Conservation (phyloP, 37 sponge, comb jelly and placozoan species). For the Crambe crambe region DNA sequence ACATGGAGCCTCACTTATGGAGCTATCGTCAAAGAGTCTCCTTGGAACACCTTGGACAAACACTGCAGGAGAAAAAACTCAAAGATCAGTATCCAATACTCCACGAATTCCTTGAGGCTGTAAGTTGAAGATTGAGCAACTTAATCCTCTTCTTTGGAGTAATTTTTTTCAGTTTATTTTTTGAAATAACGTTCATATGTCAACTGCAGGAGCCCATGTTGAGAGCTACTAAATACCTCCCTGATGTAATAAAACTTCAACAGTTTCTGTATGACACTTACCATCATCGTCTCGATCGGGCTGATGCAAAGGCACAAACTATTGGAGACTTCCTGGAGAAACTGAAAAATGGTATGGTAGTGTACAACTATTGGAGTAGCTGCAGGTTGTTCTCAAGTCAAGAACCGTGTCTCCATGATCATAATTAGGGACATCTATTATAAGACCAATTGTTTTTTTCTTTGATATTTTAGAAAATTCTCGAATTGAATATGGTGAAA, state of each 20-base stretch:
- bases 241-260: slow-evolving; percentile 68
- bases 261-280: slow-evolving; percentile 33
- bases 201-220: slow-evolving; percentile 61
- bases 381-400: too few relatives aligned
- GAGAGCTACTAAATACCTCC: slow-evolving; percentile 72
- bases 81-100: slow-evolving; percentile 45
- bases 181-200: too few relatives aligned
- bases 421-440: too few relatives aligned
- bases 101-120: slow-evolving; percentile 54
- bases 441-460: too few relatives aligned
- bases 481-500: slow-evolving; percentile 8
- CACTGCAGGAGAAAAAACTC: slow-evolving; percentile 18
- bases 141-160: not conserved
- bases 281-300: slow-evolving; percentile 43
- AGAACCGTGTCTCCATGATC: too few relatives aligned
- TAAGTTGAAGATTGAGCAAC: not conserved
- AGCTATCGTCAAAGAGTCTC: slow-evolving; percentile 52
- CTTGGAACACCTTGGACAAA: slow-evolving; percentile 51
- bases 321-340: slow-evolving; percentile 39
- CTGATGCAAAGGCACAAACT: slow-evolving; percentile 34
- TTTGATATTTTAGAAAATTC: slow-evolving; percentile 17
- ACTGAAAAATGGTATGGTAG: not conserved
- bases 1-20: slow-evolving; percentile 63
- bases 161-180: too few relatives aligned
- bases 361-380: not conserved